A percentile compares a stretch with the other conserved stretches of the same genome.
phyloP scores from a whole-genome alignment of 2,888 invertebrate genomes.

The Melieria picta region DNA sequence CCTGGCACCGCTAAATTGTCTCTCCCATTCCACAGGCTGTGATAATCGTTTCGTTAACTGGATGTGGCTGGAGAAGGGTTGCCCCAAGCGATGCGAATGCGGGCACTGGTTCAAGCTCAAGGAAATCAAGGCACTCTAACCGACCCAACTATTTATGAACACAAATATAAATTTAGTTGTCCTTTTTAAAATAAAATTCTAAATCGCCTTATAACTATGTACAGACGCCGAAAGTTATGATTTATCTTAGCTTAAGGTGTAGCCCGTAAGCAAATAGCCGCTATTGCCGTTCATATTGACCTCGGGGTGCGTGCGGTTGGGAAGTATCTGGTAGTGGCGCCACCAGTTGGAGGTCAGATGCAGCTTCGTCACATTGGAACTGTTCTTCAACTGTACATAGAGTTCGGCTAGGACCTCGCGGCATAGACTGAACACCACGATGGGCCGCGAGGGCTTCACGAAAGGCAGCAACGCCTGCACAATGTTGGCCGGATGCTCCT shows the following conservation, averaged over 20 bases:
- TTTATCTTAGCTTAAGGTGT: constrained; percentile 60
- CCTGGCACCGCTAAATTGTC: neutral
- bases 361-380: constrained; percentile 77
- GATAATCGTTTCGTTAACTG: constrained; percentile 90
- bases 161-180: neutral
- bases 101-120: constrained; percentile 95
- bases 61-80: constrained; percentile 94
- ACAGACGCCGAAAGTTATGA: neutral
- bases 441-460: constrained; percentile 82
- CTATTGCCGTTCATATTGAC: constrained; percentile 89
- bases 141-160: neutral
- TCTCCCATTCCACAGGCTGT: constrained; percentile 69
- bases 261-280: constrained; percentile 85
- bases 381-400: constrained; percentile 80
- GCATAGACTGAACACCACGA: constrained; percentile 84
- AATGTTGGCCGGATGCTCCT: constrained; percentile 87
- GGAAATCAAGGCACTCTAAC: constrained; percentile 76
- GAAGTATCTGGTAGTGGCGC: constrained; percentile 88
- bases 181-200: neutral
- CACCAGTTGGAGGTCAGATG: constrained; percentile 87
- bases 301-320: constrained; percentile 93
- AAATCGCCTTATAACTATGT: neutral
- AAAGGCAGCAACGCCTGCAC: constrained; percentile 79
- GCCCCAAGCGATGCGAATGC: constrained; percentile 92
- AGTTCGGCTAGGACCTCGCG: constrained; percentile 87